These are phyloP conservation scores for Penelope pileata DNA, from an alignment of 2,113 vertebrate species.

Conservation along the genomic window DNA sequence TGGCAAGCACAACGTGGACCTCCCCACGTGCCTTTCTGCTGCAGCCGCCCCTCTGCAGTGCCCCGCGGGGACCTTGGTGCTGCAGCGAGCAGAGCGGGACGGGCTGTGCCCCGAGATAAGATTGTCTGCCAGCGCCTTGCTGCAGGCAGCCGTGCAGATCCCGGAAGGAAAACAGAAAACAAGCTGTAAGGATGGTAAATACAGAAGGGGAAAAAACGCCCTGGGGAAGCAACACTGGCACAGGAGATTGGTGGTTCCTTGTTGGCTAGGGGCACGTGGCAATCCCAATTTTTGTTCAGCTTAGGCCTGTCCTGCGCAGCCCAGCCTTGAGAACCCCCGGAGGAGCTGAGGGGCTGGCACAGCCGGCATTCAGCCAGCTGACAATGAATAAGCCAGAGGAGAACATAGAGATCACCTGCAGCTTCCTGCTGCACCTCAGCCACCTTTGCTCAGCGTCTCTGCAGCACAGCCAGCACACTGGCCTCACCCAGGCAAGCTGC, in stretches of 20 bases:
- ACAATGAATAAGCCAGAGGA: neutral
- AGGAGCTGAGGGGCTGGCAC: neutral
- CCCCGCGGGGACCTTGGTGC: neutral
- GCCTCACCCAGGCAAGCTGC: rapidly evolving
- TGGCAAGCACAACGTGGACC: rapidly evolving
- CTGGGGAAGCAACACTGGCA: neutral
- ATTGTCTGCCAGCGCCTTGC: conserved; percentile 46
- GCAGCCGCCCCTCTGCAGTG: neutral
- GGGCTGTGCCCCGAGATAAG: conserved; percentile 49
- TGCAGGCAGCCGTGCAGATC: conserved; percentile 27
- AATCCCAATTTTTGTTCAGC: neutral
- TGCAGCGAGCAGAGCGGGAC: neutral
- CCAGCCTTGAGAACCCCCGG: neutral
- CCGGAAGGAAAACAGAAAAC: conserved; percentile 56
- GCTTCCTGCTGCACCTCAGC: neutral
- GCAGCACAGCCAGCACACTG: too few species aligned
- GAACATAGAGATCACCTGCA: neutral
- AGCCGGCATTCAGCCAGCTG: neutral
- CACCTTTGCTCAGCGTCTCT: neutral
- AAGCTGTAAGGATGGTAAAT: conserved; percentile 38
- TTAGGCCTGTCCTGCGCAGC: neutral
- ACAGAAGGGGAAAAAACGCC: neutral
- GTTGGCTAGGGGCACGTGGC: neutral
- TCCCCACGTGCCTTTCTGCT: rapidly evolving
- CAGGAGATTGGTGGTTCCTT: neutral